Evolutionary conservation across 2,797 vertebrate species (phyloP).

Genomic region (Typhlichthys subterraneus): DNA sequence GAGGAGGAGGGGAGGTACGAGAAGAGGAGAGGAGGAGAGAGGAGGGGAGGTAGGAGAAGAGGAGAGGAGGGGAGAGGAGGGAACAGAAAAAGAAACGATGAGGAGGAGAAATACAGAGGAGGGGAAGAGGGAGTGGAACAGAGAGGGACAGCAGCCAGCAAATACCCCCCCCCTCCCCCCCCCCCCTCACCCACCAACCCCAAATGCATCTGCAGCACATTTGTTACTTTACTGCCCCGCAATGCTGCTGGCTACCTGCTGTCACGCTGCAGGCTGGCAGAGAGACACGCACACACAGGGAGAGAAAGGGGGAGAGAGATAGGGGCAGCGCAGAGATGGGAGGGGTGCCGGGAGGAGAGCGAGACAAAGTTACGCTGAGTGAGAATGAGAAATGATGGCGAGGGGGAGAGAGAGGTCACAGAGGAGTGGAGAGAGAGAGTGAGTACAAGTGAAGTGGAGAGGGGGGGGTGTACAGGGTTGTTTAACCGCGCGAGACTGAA

Average conservation of each 20-base stretch:
- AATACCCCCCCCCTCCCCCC: conserved; percentile 55
- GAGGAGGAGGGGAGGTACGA: neutral
- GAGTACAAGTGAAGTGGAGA: neutral
- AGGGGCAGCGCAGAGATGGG: neutral
- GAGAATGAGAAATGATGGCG: no score
- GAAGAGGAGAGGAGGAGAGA: conserved; percentile 23
- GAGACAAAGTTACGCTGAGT: neutral
- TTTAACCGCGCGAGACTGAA: conserved; percentile 36
- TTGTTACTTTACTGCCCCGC: conserved; percentile 41
- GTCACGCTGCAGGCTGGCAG: conserved; percentile 39
- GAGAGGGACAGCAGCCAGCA: conserved; percentile 49
- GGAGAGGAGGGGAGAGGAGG: neutral
- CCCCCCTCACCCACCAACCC: conserved; percentile 43
- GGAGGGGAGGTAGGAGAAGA: neutral
- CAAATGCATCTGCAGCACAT: conserved; percentile 51
- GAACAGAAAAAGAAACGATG: neutral
- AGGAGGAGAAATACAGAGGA: neutral
- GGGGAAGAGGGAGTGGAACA: conserved; percentile 7
- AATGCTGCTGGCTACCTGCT: conserved; percentile 35
- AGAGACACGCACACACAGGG: neutral
- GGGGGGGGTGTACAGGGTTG: conserved; percentile 35
- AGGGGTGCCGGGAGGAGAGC: neutral
- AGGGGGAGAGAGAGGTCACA: no score
- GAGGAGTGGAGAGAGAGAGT: neutral
- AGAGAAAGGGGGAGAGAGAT: conserved; percentile 14